phyloP scores from a whole-genome alignment of 2,888 invertebrate species.

The Polydrusus tereticollis region DNA sequence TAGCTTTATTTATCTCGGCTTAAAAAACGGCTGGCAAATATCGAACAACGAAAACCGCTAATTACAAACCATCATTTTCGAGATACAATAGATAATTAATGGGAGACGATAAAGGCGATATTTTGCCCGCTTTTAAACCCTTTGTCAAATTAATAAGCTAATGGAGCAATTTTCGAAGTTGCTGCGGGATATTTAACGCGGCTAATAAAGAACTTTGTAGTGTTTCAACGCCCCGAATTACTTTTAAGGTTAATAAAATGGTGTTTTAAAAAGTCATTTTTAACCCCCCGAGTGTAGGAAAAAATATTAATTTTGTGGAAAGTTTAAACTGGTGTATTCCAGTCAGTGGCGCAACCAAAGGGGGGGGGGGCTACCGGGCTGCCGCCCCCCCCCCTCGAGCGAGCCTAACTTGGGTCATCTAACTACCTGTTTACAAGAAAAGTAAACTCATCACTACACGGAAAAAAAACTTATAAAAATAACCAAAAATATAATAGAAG shows the following conservation, averaged over 20 bases:
- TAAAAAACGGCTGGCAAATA: neutral
- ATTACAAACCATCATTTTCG: constrained; percentile 6
- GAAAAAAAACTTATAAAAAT: too few relatives aligned
- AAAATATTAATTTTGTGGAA: too few relatives aligned
- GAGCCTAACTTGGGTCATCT: too few relatives aligned
- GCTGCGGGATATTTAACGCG: neutral
- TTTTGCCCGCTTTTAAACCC: constrained; percentile 7
- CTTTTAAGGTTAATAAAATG: neutral
- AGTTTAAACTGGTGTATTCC: too few relatives aligned
- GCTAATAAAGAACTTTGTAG: constrained; percentile 3
- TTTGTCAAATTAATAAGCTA: constrained; percentile 14
- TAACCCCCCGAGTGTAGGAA: too few relatives aligned
- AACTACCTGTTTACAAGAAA: too few relatives aligned
- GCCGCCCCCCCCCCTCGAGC: too few relatives aligned
- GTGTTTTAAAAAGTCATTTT: neutral
- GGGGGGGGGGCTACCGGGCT: too few relatives aligned
- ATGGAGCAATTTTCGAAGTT: constrained; percentile 4
- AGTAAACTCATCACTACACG: too few relatives aligned
- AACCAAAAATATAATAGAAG: too few relatives aligned
- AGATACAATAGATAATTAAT: constrained; percentile 10
- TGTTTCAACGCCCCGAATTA: neutral
- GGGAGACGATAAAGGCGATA: neutral
- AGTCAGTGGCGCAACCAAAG: too few relatives aligned
- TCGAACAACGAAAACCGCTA: neutral
- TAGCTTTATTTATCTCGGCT: too few relatives aligned